Conservation (phyloP, 2,797 vertebrate species). For the Danio tinwini region DNA sequence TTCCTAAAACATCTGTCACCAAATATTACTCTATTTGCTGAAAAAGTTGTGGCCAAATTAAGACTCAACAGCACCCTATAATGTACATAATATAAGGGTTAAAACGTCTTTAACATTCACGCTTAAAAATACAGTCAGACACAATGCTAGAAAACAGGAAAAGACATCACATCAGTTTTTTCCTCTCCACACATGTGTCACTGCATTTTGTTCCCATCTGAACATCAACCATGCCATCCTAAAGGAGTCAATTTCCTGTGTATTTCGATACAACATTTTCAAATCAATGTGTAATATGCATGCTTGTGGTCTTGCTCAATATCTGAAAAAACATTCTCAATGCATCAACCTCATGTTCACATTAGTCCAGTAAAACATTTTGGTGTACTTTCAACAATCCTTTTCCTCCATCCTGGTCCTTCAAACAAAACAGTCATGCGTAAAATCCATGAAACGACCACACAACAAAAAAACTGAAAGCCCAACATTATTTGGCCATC, state of each 20-base stretch:
- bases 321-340: neutral
- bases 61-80: too few relatives aligned
- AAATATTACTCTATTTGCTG: too few relatives aligned
- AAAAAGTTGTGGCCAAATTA: too few relatives aligned
- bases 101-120: neutral
- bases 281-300: neutral
- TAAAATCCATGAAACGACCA: neutral
- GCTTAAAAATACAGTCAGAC: neutral
- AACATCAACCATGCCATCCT: neutral
- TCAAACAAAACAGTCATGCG: slow-evolving; percentile 8
- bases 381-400: neutral
- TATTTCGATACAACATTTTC: neutral
- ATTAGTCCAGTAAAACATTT: neutral
- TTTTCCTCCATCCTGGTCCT: neutral
- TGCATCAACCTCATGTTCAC: neutral
- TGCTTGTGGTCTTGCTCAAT: neutral
- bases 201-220: neutral
- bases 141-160: neutral
- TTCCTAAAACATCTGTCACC: too few relatives aligned
- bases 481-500: neutral
- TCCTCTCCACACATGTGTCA: neutral
- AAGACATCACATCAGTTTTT: neutral
- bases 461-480: neutral
- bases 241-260: neutral
- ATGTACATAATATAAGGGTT: too few relatives aligned